These are phyloP conservation scores for Cataglyphis cursor DNA, from an alignment of 2,888 invertebrate genomes.

Conservation along the genomic window DNA sequence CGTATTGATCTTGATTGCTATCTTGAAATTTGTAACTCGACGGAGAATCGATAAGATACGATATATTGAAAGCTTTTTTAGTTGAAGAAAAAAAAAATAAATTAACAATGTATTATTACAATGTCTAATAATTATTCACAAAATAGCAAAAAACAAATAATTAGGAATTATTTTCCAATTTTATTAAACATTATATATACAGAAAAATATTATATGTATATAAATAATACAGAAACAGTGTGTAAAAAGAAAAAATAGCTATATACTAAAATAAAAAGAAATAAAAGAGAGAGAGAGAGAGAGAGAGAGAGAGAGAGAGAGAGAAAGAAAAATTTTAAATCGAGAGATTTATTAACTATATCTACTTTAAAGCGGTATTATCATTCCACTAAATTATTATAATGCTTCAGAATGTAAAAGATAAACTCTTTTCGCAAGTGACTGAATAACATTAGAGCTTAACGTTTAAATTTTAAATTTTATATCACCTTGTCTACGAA, in stretches of 20 bases:
- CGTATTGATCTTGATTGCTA: slow-evolving; percentile 23
- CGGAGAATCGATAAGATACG: background rate
- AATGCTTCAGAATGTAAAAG: background rate
- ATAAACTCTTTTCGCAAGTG: background rate
- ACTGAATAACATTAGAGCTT: background rate
- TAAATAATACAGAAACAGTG: background rate
- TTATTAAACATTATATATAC: background rate
- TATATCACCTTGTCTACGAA: background rate
- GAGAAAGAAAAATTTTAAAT: background rate
- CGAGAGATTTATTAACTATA: background rate
- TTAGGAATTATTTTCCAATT: background rate
- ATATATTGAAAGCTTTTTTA: background rate
- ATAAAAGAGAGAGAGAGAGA: too few species aligned
- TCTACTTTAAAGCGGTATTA: background rate
- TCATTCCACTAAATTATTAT: background rate
- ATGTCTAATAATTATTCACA: background rate
- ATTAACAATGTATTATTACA: background rate
- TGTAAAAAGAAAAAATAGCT: background rate
- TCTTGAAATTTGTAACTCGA: background rate
- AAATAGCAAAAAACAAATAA: background rate
- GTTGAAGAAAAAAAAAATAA: background rate
- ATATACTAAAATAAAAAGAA: background rate
- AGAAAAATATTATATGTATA: background rate
- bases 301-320: too few species aligned
- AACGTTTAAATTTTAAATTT: slow-evolving; percentile 10